Conservation (phyloP, 1,140 invertebrate species). For the Macrotrachela quadricornifera region DNA sequence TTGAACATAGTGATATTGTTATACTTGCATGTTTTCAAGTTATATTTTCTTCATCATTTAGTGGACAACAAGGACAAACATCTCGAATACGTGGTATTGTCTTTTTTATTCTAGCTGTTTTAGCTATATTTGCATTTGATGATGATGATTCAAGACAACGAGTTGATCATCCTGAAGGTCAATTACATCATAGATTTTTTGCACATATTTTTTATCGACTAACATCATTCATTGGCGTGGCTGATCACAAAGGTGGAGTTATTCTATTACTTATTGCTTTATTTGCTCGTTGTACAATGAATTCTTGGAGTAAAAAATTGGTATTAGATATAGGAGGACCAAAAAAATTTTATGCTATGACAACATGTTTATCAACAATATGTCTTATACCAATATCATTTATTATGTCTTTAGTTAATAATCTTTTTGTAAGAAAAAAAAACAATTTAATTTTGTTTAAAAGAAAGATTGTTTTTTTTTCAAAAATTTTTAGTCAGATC, state of each 20-base stretch:
- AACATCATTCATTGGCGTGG: slow-evolving; percentile 29
- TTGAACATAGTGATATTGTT: slow-evolving; percentile 32
- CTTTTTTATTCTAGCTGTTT: slow-evolving; percentile 27
- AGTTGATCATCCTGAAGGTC: slow-evolving; percentile 5
- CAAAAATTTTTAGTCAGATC: no score
- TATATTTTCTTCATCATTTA: slow-evolving; percentile 20
- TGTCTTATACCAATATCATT: no score
- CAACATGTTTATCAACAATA: slow-evolving; percentile 3
- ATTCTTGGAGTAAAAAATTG: slow-evolving; percentile 27
- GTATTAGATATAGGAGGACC: slow-evolving; percentile 34
- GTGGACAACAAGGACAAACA: neutral
- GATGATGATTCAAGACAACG: slow-evolving; percentile 23
- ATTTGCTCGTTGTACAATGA: slow-evolving; percentile 23
- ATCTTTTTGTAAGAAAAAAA: no score
- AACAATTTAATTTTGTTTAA: no score
- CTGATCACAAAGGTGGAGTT: slow-evolving; percentile 35
- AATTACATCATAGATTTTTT: slow-evolving; percentile 25
- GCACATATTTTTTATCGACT: slow-evolving; percentile 33
- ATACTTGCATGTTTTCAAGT: slow-evolving; percentile 30
- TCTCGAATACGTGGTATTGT: slow-evolving; percentile 23
- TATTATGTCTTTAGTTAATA: no score
- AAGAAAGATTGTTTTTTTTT: no score
- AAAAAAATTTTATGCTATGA: slow-evolving; percentile 32
- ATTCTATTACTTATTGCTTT: slow-evolving; percentile 29
- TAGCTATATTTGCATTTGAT: slow-evolving; percentile 33